A percentile compares a stretch with the other conserved stretches of the same genome.
These are phyloP conservation scores for Venturia canescens DNA, from an alignment of 1,140 invertebrate genomes.

Conservation along the genomic window DNA sequence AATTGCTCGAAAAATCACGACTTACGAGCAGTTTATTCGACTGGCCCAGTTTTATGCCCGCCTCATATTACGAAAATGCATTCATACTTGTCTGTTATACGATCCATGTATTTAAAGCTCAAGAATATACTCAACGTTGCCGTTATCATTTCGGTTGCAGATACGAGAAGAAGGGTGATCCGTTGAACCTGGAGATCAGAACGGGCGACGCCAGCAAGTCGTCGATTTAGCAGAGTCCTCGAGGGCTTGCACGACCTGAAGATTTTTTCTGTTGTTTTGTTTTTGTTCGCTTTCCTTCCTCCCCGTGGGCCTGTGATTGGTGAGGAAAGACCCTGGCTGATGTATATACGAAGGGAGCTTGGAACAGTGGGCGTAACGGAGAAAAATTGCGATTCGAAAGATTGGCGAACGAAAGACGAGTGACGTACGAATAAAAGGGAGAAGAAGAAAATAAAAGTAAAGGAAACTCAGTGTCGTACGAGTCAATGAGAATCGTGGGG, in stretches of 20 bases:
- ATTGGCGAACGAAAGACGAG: neutral
- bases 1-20: too few relatives aligned
- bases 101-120: neutral
- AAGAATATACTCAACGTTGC: conserved; percentile 9
- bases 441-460: neutral
- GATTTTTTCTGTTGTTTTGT: neutral
- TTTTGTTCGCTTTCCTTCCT: neutral
- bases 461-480: neutral
- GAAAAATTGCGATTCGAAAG: neutral
- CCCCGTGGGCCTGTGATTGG: neutral
- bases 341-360: too few relatives aligned
- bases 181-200: conserved; percentile 46
- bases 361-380: too few relatives aligned
- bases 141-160: conserved; percentile 47
- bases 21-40: too few relatives aligned
- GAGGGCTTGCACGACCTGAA: neutral
- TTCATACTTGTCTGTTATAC: conserved; percentile 7
- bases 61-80: neutral
- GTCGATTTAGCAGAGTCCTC: neutral
- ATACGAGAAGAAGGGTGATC: conserved; percentile 31
- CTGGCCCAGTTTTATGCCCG: neutral
- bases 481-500: neutral
- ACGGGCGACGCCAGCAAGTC: conserved; percentile 21
- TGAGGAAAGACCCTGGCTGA: neutral
- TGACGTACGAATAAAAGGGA: neutral